phyloP scores from a whole-genome alignment of 2,797 vertebrate species.

The Coreius guichenoti region DNA sequence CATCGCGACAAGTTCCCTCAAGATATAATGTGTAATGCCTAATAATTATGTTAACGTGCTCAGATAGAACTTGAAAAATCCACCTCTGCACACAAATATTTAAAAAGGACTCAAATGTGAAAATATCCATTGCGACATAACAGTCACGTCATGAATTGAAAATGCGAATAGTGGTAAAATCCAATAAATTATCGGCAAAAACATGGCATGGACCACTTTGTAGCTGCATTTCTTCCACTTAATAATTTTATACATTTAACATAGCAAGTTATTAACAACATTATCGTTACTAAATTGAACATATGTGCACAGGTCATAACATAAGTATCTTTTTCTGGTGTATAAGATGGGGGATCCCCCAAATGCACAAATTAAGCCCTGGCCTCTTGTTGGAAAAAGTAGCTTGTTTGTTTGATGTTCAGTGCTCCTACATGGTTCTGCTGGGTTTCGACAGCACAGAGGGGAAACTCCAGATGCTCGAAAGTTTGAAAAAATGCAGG shows the following conservation, averaged over 20 bases:
- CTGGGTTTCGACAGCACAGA: constrained; percentile 6
- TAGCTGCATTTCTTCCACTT: neutral
- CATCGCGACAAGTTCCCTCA: neutral
- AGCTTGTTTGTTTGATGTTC: neutral
- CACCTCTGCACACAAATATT: too few species aligned
- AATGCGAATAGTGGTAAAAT: neutral
- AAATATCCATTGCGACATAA: too few species aligned
- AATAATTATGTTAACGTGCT: neutral
- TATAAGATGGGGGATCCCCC: neutral
- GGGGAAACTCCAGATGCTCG: constrained; percentile 19
- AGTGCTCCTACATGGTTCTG: neutral
- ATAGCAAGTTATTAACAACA: neutral
- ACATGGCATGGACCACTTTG: neutral
- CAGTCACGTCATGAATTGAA: neutral
- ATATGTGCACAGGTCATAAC: neutral
- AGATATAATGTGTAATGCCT: neutral
- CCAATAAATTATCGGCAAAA: neutral
- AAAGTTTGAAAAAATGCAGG: constrained; percentile 22
- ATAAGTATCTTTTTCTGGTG: neutral
- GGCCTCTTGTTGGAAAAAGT: neutral
- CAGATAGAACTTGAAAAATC: too few species aligned
- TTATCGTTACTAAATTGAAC: neutral
- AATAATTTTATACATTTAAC: neutral
- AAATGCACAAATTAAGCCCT: neutral
- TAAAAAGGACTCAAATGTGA: too few species aligned